Conservation (phyloP, 2,113 vertebrate genomes). For the Pyrgilauda ruficollis region DNA sequence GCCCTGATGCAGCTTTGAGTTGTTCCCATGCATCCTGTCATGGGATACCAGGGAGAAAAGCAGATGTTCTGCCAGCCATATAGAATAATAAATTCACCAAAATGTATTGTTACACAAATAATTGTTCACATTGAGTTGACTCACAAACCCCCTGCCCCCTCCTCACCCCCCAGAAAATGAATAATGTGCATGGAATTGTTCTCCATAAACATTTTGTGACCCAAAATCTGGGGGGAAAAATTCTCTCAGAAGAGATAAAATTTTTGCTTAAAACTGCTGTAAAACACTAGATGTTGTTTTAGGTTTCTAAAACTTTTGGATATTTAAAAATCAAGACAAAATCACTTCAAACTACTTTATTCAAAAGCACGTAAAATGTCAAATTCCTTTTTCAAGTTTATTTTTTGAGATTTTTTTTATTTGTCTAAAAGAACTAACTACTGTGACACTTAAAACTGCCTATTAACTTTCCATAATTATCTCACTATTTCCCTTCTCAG, state of each 20-base stretch:
- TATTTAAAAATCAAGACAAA: neutral
- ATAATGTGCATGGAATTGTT: neutral
- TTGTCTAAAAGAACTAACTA: neutral
- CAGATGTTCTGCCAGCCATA: neutral
- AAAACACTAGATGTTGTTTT: neutral
- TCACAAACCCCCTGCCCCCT: neutral
- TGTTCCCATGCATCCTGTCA: accelerated
- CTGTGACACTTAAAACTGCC: neutral
- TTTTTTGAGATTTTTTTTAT: neutral
- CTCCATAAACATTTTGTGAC: neutral
- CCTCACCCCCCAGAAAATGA: neutral
- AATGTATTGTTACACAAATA: neutral
- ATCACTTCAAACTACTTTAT: neutral
- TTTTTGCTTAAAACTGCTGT: neutral
- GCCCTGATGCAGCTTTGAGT: neutral
- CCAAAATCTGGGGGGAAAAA: neutral
- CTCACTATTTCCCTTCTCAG: neutral
- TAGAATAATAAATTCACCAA: neutral
- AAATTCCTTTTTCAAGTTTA: neutral
- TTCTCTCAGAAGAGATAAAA: neutral
- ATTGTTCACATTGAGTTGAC: neutral
- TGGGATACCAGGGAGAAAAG: neutral
- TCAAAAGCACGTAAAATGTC: neutral
- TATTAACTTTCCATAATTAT: neutral
- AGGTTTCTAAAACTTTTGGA: neutral